Conservation (phyloP, 2,888 invertebrate species). For the Mongoloraphidia duomilia region DNA sequence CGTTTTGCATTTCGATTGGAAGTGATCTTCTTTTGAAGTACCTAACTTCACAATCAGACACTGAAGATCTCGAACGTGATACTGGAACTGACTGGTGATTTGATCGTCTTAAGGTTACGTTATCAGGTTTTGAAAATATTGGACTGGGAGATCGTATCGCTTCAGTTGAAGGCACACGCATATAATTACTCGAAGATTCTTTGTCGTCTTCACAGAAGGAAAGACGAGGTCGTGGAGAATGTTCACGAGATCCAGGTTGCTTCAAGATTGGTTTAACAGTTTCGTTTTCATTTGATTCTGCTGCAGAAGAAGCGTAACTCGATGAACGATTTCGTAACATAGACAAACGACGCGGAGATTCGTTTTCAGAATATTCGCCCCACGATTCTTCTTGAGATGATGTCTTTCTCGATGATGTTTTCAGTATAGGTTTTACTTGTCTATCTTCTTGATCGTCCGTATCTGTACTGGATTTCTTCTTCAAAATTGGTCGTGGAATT, state of each 20-base stretch:
- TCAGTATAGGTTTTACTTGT: conserved; percentile 63
- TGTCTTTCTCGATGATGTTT: conserved; percentile 43
- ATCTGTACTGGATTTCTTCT: conserved; percentile 71
- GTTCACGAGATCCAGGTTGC: conserved; percentile 41
- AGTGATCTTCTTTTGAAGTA: conserved; percentile 20
- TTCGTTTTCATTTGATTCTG: conserved; percentile 13
- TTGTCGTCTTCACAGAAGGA: conserved; percentile 39
- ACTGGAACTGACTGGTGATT: conserved; percentile 2
- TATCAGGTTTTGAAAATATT: too few species aligned
- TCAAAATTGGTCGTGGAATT: conserved; percentile 63
- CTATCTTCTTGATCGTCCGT: conserved; percentile 60
- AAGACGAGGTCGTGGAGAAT: conserved; percentile 47
- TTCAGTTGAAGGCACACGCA: too few species aligned
- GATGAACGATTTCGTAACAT: conserved; percentile 22
- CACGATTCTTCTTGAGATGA: not conserved
- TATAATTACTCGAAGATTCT: too few species aligned
- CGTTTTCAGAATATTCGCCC: not conserved
- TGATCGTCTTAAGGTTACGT: too few species aligned
- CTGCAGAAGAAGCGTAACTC: conserved; percentile 40
- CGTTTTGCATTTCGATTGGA: conserved; percentile 17
- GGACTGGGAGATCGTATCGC: too few species aligned
- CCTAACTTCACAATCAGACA: conserved; percentile 9
- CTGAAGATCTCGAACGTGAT: conserved; percentile 4
- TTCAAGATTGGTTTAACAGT: conserved; percentile 50
- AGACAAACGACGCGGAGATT: not conserved